Conservation (phyloP, 2,113 vertebrate species). For the Campylomormyrus tamandua region DNA sequence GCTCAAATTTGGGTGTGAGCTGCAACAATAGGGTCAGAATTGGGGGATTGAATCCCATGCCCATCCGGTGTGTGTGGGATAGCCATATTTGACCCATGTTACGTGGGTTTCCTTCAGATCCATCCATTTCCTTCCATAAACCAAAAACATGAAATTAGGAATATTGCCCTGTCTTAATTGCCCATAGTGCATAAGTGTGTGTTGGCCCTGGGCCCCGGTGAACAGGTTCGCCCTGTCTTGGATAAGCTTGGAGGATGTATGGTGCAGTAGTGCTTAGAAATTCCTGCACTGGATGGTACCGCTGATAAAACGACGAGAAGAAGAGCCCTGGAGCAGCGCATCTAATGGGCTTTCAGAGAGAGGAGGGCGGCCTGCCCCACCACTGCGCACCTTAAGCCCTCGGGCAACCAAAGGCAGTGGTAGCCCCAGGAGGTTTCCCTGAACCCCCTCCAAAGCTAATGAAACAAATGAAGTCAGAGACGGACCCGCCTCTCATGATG, state of each 20-base stretch:
- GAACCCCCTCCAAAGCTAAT: not conserved
- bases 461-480: not conserved
- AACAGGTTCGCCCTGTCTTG: not conserved
- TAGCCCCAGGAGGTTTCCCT: not conserved
- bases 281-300: not conserved
- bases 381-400: not conserved
- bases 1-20: not conserved
- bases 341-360: not conserved
- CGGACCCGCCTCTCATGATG: not conserved
- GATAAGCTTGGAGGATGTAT: not conserved
- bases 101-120: not conserved
- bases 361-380: not conserved
- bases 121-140: not conserved
- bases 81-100: not conserved
- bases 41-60: not conserved
- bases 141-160: not conserved
- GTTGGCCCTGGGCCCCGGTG: not conserved
- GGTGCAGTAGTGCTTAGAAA: not conserved
- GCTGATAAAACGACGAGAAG: not conserved
- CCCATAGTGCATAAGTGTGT: not conserved
- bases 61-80: not conserved
- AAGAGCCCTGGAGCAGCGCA: not conserved
- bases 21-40: not conserved
- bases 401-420: not conserved
- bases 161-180: not conserved